Percentiles rank a stretch among this genome's conserved stretches.
phyloP scores from a whole-genome alignment of 2,113 vertebrate species.

The Pterocles burchelli region DNA sequence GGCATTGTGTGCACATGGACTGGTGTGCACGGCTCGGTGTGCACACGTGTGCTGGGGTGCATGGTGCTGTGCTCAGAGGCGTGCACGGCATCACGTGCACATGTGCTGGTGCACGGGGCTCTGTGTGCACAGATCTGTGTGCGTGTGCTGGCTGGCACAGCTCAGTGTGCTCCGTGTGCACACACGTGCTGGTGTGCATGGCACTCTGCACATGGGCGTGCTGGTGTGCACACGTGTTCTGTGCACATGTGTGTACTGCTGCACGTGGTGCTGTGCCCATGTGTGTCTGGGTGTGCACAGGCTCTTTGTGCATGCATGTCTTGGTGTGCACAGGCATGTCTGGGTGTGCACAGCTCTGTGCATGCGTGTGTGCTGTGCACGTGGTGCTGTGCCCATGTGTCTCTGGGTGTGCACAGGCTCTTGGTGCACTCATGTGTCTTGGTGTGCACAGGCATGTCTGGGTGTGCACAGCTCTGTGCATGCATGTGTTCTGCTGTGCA shows the following conservation, averaged over 20 bases:
- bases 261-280: rapidly evolving
- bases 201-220: neutral
- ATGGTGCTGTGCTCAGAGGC: too few relatives aligned
- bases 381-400: rapidly evolving
- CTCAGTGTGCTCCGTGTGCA: neutral
- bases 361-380: neutral
- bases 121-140: neutral
- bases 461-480: neutral
- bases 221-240: neutral
- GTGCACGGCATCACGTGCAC: neutral
- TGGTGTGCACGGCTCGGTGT: neutral
- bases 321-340: too few relatives aligned
- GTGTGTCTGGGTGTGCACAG: too few relatives aligned
- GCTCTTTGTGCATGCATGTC: too few relatives aligned
- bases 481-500: too few relatives aligned
- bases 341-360: neutral
- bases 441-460: too few relatives aligned
- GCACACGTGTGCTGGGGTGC: neutral
- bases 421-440: too few relatives aligned
- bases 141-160: neutral
- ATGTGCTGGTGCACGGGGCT: too few relatives aligned
- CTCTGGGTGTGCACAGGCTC: neutral
- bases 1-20: neutral
- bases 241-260: neutral
- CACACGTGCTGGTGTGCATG: too few relatives aligned